A percentile compares a stretch with the other conserved stretches of the same genome.
Conservation (phyloP, 2,888 invertebrate species). For the Melanophora roralis region DNA sequence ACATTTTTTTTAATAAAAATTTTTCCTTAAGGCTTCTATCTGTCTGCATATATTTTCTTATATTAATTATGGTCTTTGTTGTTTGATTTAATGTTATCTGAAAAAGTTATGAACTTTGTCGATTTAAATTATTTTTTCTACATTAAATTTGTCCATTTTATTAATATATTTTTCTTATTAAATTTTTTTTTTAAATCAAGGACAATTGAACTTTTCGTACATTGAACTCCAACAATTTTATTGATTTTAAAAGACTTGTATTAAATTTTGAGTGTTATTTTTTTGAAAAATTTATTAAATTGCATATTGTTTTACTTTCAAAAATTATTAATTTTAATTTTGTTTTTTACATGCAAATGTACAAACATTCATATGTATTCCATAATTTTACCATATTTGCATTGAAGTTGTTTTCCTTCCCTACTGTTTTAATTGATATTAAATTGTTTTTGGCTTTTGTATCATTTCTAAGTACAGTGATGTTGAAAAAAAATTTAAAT, state of each 20-base stretch:
- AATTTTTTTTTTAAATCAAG: constrained; percentile 16
- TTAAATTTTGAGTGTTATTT: not conserved
- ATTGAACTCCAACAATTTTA: constrained; percentile 27
- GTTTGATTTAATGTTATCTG: not conserved
- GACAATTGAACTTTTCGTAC: constrained; percentile 26
- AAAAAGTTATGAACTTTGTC: not conserved
- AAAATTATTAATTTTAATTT: not conserved
- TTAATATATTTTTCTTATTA: no score
- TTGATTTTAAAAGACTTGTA: constrained; percentile 19
- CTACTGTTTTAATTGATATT: not conserved
- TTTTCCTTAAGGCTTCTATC: not conserved
- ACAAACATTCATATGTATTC: no score
- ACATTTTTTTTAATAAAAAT: not conserved
- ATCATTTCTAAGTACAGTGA: not conserved
- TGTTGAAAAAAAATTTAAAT: no score
- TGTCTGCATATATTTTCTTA: not conserved
- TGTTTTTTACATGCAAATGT: no score
- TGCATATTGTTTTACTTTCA: constrained; percentile 9
- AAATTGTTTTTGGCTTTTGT: not conserved
- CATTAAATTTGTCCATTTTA: not conserved
- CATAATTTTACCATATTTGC: not conserved
- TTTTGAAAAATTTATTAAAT: not conserved
- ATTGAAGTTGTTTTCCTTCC: not conserved
- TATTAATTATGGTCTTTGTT: not conserved
- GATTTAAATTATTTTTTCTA: not conserved